These are phyloP conservation scores for Moxostoma hubbsi DNA, from an alignment of 2,797 vertebrate genomes.

Conservation along the genomic window DNA sequence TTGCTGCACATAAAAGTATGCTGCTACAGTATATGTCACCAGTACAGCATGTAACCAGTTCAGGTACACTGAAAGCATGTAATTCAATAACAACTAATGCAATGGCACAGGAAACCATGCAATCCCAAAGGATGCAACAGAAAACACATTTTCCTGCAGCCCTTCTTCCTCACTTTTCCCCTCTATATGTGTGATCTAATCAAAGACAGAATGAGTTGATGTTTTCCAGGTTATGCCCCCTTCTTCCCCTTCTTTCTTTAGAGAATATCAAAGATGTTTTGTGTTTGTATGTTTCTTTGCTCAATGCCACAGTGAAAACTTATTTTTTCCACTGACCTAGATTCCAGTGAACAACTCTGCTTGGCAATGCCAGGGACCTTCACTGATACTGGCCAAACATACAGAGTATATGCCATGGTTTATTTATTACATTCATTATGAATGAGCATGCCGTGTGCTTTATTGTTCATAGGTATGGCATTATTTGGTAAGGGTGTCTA, in stretches of 20 bases:
- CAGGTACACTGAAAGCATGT: background rate
- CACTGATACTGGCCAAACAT: conserved; percentile 11
- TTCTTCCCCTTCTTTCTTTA: background rate
- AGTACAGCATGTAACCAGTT: background rate
- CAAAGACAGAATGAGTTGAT: background rate
- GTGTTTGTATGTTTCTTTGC: conserved; percentile 32
- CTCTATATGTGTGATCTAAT: conserved; percentile 1
- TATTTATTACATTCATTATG: conserved; percentile 39
- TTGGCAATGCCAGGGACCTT: conserved; percentile 7
- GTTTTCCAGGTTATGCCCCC: background rate
- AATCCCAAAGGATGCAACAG: background rate
- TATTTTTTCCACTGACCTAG: conserved; percentile 41
- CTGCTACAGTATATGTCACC: background rate
- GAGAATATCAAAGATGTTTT: conserved; percentile 33
- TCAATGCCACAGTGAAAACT: conserved; percentile 15
- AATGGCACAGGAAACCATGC: background rate
- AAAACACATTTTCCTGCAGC: background rate
- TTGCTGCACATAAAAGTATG: background rate
- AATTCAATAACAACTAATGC: background rate
- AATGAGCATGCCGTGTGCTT: conserved; percentile 4
- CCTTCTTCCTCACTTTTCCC: background rate
- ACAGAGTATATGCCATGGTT: conserved; percentile 34
- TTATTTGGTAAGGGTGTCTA: background rate
- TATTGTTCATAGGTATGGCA: background rate
- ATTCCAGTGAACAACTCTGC: conserved; percentile 27